Evolutionary conservation across 2,797 vertebrate species (phyloP), one percentile per base, ranked within the genome.

Genomic region (Monodelphis domestica): DNA sequence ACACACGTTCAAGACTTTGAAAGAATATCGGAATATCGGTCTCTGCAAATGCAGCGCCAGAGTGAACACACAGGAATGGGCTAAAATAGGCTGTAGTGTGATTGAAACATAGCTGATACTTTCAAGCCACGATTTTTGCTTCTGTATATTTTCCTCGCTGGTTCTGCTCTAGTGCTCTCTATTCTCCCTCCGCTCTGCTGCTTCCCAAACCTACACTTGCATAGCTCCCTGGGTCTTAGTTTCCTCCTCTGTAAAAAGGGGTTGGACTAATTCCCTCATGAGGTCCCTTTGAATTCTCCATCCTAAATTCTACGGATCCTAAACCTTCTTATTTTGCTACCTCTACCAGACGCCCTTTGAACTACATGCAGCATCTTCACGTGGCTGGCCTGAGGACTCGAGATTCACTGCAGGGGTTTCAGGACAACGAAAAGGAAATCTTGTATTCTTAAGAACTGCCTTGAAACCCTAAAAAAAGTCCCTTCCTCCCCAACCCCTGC

Each of bases 31-130:
- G 52, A 53, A 0, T 12, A 6, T 0, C 0, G 53, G 0, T 29
- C 5, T 28, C 0, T n/a, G 29, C 9, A 2, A 90, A 57, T 0
- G 88, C 91, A 24, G 91, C 0, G 7, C 3, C 89, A n/a, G 54
- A 29, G 54, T 5, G 88, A 59, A 12, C 3, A 0, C 0, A 3
- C 0, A 0, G 0, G 4, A 30, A 45, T 24, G 45, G 63, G 91
- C 95, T 5, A 0, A 3, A 24, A 0, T 1, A 38, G 3, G 5
- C 0, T 14, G 63, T 0, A 17, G 9, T 84, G 55, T 24, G 78
- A 87, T 54, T 14, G n/a, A 93, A 59, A 29, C 29, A 50, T 0
- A n/a, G 14, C 26, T 0, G 53, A 0, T 24, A 87, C 91, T 59
- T 89, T 56, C 93, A 24, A 17, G 51, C 55, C 53, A 1, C 11